phyloP scores from a whole-genome alignment of 2,797 vertebrate genomes.

The Setipinna tenuifilis region DNA sequence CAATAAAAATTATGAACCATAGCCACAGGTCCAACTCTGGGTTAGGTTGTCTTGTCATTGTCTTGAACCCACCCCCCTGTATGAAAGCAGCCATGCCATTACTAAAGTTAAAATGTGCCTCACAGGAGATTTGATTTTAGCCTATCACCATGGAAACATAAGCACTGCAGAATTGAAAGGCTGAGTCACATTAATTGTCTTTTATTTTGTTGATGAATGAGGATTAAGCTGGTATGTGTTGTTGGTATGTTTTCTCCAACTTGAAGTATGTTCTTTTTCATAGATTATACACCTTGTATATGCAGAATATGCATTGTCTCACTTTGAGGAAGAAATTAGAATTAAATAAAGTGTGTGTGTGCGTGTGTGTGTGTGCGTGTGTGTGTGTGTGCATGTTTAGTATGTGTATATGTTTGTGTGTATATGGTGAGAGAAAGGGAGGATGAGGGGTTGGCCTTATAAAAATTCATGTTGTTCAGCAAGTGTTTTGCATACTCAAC shows the following conservation, averaged over 20 bases:
- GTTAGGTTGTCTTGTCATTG: no score
- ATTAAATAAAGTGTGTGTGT: no score
- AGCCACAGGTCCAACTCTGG: no score
- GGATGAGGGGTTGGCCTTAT: neutral
- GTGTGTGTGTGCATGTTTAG: no score
- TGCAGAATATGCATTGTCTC: no score
- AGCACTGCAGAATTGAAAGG: neutral
- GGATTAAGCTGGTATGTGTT: neutral
- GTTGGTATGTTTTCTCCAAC: neutral
- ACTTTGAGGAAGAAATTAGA: no score
- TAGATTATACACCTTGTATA: no score
- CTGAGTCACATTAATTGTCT: neutral
- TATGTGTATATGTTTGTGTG: no score
- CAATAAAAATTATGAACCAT: no score
- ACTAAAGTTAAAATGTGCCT: constrained; percentile 23
- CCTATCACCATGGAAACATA: constrained; percentile 1
- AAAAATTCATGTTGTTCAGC: constrained; percentile 30
- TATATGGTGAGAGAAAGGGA: no score
- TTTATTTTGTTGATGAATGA: neutral
- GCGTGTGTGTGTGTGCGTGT: no score
- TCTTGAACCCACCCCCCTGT: neutral
- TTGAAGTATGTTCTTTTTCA: no score
- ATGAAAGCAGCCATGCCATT: neutral
- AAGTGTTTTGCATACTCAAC: neutral
- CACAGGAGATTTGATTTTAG: neutral